Base-by-base conservation (phyloP, 2,113 vertebrate species). In the Lathamus discolor region DNA sequence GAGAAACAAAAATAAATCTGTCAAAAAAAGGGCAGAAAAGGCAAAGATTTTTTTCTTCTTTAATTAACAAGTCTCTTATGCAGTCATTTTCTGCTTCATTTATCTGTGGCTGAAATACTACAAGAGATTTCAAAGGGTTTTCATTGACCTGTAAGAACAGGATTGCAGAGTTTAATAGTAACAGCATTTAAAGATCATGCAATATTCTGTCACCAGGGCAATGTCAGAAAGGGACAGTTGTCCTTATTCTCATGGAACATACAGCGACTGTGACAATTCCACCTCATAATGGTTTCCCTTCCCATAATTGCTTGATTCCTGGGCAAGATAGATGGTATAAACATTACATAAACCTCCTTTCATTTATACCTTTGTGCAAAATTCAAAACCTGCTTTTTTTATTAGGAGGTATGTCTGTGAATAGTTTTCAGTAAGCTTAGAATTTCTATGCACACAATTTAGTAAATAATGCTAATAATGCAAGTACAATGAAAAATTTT, bases 21-120 rank as follows among this genome's bases (percentile, higher is more conserved):
- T 66, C 68, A 95, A 93, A 95, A 91, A 23, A 83, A 81, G 73
- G 49, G 25, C 55, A 83, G 51, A 70, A 80, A 92, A 88, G 70
- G 59, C 6, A 81, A 72, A 90, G 72, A 16, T 57, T 51, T 73
- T 51, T 88, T 95, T 76, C 51, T 66, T 43, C 10, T 88, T 88
- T 97, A 92, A 96, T 89, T 93, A 86, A 91, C 57, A 97, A 37
- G 46, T 82, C 66, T 94, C 76, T 86, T 80, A 68, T 79, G 84
- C 25, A 80, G 74, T 44, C 57, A 84, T 95, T 95, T 92, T 96
- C 86, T 93, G 57, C 48, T 97, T 96, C 92, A 90, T 96, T 95
- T 96, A 72, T 97, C 86, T 97, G 61, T 85, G 37, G 46, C 35
- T 95, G 67, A 96, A 96, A 90, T 93, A 94, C 51, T 96, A 70